Evolutionary conservation across 2,113 vertebrate genomes (phyloP), one percentile per base, ranked within the genome.

Genomic region (Cynoglossus semilaevis): DNA sequence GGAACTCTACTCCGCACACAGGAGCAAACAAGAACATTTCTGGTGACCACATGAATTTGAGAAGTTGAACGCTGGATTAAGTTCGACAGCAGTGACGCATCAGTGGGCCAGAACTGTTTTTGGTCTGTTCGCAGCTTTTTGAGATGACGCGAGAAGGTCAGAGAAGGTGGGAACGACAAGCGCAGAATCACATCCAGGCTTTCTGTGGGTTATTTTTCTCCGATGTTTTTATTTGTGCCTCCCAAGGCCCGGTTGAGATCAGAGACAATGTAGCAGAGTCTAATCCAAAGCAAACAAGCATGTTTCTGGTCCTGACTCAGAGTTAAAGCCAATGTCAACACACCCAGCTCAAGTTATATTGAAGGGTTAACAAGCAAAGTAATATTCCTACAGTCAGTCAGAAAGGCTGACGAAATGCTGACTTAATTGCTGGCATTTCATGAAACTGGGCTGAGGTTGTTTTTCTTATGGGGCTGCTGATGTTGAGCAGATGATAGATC

Each of bases 261-360:
- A 36, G n/a, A 59, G 70, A 67, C 78, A 53, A 57, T 15, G 45
- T 4, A 62, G 13, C 19, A 50, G 16, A 57, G 48, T n/a, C 1
- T 57, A 63, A 40, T 52, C 72, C 51, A 80, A 74, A 60, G 49
- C 49, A 73, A 83, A 81, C 66, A 64, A 45, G 38, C 50, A 10
- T 2, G 29, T 61, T 29, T 41, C 47, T 58, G 46, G 10, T 15
- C 10, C 58, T 40, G 55, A 59, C 49, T 74, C 48, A 55, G 54
- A 57, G 45, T 51, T 40, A 16, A 54, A 40, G 57, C 75, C 65
- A 72, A 52, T 4, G 59, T 80, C 74, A 82, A 75, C 72, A 74
- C 29, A 51, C 36, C 16, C 13, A 18, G 60, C 56, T 69, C 52
- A 41, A 15, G 47, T 16, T 53, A 13, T 59, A 42, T 79, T 71